These are phyloP conservation scores for Takifugu flavidus DNA, from an alignment of 2,113 vertebrate genomes.

Conservation along the genomic window DNA sequence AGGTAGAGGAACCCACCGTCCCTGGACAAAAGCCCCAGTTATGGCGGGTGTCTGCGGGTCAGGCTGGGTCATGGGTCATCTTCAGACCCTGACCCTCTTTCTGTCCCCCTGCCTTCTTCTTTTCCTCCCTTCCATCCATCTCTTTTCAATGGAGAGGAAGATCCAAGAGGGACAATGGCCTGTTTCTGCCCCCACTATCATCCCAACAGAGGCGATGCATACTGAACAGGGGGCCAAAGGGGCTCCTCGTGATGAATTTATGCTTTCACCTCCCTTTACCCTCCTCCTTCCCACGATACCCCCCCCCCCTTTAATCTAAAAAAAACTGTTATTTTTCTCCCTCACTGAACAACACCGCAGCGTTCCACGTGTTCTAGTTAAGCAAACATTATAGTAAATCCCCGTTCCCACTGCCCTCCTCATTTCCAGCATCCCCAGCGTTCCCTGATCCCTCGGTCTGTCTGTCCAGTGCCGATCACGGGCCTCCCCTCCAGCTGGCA, in stretches of 20 bases:
- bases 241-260: slow-evolving; percentile 44
- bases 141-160: slow-evolving; percentile 65
- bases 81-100: slow-evolving; percentile 49
- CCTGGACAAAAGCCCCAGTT: slow-evolving; percentile 66
- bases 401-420: background rate
- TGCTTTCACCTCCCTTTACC: slow-evolving; percentile 35
- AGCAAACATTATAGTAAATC: slow-evolving; percentile 7
- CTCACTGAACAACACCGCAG: no score
- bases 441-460: slow-evolving; percentile 35
- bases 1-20: slow-evolving; percentile 59
- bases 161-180: slow-evolving; percentile 66
- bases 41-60: slow-evolving; percentile 67
- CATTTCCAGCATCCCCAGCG: slow-evolving; percentile 1
- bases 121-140: slow-evolving; percentile 67
- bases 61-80: slow-evolving; percentile 58
- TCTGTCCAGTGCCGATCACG: slow-evolving; percentile 65
- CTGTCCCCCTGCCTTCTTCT: slow-evolving; percentile 56
- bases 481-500: slow-evolving; percentile 84
- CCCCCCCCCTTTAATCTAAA: slow-evolving; percentile 10
- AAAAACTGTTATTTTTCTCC: slow-evolving; percentile 14
- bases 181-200: slow-evolving; percentile 68
- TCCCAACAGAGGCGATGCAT: slow-evolving; percentile 71
- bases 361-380: background rate
- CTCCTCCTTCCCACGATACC: slow-evolving; percentile 6
- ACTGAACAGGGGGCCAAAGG: slow-evolving; percentile 63